phyloP scores from a whole-genome alignment of 1,140 invertebrate genomes.

The Hestina assimilis region DNA sequence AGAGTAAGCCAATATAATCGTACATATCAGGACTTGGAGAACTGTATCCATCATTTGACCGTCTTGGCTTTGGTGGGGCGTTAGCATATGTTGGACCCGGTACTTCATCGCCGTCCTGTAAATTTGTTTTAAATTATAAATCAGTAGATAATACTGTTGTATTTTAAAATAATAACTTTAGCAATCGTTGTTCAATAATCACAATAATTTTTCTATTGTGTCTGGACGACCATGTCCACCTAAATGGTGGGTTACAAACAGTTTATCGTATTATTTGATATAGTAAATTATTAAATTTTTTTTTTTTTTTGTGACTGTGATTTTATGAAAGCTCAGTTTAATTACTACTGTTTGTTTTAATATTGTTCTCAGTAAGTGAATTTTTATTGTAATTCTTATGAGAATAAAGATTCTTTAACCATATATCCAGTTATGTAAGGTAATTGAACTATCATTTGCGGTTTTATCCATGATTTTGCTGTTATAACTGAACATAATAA shows the following conservation, averaged over 20 bases:
- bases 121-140: background rate
- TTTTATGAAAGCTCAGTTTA: too few relatives aligned
- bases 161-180: too few relatives aligned
- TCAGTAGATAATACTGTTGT: background rate
- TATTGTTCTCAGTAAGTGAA: too few relatives aligned
- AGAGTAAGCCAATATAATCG: conserved; percentile 1
- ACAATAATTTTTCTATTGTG: too few relatives aligned
- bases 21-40: conserved; percentile 82
- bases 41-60: conserved; percentile 85
- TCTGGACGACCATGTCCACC: background rate
- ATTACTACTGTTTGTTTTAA: too few relatives aligned
- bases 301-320: too few relatives aligned
- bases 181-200: too few relatives aligned
- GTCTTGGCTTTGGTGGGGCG: conserved; percentile 90
- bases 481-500: conserved; percentile 53
- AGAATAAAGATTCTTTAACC: too few relatives aligned
- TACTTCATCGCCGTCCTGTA: conserved; percentile 60
- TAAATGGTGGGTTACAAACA: too few relatives aligned
- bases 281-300: too few relatives aligned
- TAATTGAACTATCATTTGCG: conserved; percentile 11
- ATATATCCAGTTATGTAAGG: background rate
- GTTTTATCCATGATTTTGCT: conserved; percentile 40
- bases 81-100: conserved; percentile 89
- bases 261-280: too few relatives aligned
- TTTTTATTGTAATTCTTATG: too few relatives aligned